phyloP scores from a whole-genome alignment of 2,888 invertebrate species.

The Octonoba sinensis region DNA sequence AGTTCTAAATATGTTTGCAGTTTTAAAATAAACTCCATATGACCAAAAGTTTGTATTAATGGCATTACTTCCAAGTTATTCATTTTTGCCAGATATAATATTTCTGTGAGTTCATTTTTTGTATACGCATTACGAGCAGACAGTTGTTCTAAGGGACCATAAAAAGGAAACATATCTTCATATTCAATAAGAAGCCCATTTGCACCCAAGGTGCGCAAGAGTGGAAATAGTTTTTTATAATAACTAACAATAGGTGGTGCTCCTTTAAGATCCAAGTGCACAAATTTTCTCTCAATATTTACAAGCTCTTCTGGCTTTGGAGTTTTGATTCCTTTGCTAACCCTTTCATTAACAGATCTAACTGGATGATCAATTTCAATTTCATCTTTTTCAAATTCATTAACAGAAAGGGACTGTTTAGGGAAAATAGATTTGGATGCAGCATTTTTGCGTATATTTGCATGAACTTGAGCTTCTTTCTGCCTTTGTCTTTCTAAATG shows the following conservation, averaged over 20 bases:
- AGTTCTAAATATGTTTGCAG: conserved; percentile 78
- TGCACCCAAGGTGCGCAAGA: conserved; percentile 78
- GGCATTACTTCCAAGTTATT: conserved; percentile 81
- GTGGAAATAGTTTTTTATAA: conserved; percentile 75
- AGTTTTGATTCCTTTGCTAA: conserved; percentile 51
- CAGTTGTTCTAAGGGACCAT: conserved; percentile 76
- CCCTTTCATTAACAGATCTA: conserved; percentile 51
- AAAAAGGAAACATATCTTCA: conserved; percentile 89
- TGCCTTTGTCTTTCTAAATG: conserved; percentile 59
- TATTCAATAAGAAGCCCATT: conserved; percentile 86
- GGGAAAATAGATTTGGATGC: conserved; percentile 9
- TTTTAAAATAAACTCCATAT: conserved; percentile 85
- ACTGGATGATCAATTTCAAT: conserved; percentile 60
- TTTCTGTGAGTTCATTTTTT: conserved; percentile 77
- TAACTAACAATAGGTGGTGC: conserved; percentile 80
- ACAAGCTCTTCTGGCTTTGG: conserved; percentile 49
- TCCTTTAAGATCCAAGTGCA: conserved; percentile 90
- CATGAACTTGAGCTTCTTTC: conserved; percentile 63
- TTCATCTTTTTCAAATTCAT: conserved; percentile 44
- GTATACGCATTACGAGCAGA: conserved; percentile 79
- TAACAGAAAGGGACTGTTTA: conserved; percentile 19
- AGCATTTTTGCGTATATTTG: conserved; percentile 42
- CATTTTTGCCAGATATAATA: conserved; percentile 77
- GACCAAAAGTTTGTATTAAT: conserved; percentile 87
- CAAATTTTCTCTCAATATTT: conserved; percentile 68